phyloP scores from a whole-genome alignment of 1,140 invertebrate species.

The Ditylenchus dipsaci region DNA sequence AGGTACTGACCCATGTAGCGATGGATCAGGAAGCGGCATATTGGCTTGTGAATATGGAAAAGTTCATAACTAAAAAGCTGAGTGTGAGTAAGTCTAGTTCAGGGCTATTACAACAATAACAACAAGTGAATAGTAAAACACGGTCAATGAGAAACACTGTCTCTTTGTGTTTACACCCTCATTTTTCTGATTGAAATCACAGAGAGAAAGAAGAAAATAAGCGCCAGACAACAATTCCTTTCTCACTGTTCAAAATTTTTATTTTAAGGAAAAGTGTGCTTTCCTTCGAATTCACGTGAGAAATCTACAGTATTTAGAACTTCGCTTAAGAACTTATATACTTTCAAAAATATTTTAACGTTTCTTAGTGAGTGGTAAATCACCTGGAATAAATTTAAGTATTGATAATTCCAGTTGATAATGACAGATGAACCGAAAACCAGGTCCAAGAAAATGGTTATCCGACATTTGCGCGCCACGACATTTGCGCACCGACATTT shows the following conservation, averaged over 20 bases:
- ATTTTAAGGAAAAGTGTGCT: too few relatives aligned
- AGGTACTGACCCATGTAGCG: slow-evolving; percentile 48
- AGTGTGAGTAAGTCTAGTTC: background rate
- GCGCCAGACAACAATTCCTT: slow-evolving; percentile 2
- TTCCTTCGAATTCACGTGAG: background rate
- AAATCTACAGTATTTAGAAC: background rate
- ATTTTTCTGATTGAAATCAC: background rate
- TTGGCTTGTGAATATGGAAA: slow-evolving; percentile 39
- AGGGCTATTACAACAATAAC: background rate
- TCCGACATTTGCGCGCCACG: too few relatives aligned
- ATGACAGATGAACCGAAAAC: too few relatives aligned
- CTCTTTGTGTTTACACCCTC: background rate
- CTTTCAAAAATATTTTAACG: too few relatives aligned
- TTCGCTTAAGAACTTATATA: background rate
- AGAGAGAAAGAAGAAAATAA: background rate
- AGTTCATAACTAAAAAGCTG: slow-evolving; percentile 26
- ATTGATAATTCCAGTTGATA: too few relatives aligned
- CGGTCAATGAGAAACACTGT: background rate
- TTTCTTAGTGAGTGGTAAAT: too few relatives aligned
- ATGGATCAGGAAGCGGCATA: slow-evolving; percentile 44
- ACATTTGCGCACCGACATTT: too few relatives aligned
- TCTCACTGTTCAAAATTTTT: background rate
- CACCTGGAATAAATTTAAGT: too few relatives aligned
- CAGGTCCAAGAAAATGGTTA: too few relatives aligned
- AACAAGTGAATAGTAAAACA: background rate